Evolutionary conservation across 2,113 vertebrate species (phyloP).

Genomic region (Deroptyus accipitrinus): DNA sequence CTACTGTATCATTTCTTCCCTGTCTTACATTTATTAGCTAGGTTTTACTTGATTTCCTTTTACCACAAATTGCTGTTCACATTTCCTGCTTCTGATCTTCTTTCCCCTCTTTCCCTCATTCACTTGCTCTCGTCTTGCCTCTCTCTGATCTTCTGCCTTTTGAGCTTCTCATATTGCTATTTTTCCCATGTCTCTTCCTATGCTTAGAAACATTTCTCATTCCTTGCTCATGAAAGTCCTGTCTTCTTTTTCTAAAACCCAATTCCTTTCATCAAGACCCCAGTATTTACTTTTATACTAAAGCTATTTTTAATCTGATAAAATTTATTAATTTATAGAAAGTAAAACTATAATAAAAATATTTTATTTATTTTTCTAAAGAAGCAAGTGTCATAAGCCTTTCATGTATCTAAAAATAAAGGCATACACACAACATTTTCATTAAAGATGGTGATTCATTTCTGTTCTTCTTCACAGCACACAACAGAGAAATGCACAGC

Average conservation of each 20-base stretch:
- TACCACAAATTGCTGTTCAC: slow-evolving; percentile 1
- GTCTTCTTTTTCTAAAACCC: background rate
- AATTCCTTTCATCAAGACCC: background rate
- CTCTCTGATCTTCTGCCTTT: slow-evolving; percentile 33
- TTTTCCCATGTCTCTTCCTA: slow-evolving; percentile 2
- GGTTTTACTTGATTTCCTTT: slow-evolving; percentile 11
- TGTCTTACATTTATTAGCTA: background rate
- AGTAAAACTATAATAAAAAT: background rate
- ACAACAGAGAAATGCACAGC: fast-evolving
- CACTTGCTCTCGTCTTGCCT: slow-evolving; percentile 4
- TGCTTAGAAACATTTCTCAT: slow-evolving; percentile 8
- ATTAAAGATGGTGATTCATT: background rate
- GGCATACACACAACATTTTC: background rate
- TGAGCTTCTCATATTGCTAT: background rate
- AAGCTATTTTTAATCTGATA: background rate
- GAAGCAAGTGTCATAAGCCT: background rate
- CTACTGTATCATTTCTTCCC: background rate
- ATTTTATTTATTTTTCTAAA: background rate
- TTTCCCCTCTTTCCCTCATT: fast-evolving
- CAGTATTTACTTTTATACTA: background rate
- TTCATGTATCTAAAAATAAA: background rate
- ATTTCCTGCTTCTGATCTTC: slow-evolving; percentile 34
- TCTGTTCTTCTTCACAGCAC: background rate
- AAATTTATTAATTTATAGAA: slow-evolving; percentile 17
- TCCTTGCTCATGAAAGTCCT: background rate